These are phyloP conservation scores for Sarcophaga subvicina DNA, from an alignment of 2,888 invertebrate genomes.

Conservation along the genomic window DNA sequence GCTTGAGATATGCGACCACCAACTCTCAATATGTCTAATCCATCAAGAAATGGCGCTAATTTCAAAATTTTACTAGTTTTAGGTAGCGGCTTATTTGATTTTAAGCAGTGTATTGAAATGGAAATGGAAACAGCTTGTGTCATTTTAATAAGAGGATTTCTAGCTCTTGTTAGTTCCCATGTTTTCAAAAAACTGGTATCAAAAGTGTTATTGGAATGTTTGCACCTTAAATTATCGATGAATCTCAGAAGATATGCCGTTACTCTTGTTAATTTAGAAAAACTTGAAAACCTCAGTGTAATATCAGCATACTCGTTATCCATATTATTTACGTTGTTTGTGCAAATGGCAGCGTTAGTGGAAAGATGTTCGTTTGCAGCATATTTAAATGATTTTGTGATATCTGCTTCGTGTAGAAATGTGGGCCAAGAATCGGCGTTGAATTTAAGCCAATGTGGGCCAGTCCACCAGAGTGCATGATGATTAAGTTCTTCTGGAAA, in stretches of 20 bases:
- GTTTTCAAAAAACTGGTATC: constrained; percentile 24
- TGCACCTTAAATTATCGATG: constrained; percentile 6
- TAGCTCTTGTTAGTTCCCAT: constrained; percentile 4
- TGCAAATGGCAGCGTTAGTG: background rate
- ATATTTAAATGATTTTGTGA: too few relatives aligned
- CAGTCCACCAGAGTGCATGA: too few relatives aligned
- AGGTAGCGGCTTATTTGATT: background rate
- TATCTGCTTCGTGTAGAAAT: background rate
- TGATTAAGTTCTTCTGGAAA: too few relatives aligned
- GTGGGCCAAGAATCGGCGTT: background rate
- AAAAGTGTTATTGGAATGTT: background rate
- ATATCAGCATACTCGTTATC: constrained; percentile 5
- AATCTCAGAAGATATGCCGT: constrained; percentile 32
- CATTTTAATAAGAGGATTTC: constrained; percentile 14
- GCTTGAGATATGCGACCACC: constrained; percentile 12
- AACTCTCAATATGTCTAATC: constrained; percentile 8
- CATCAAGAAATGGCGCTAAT: constrained; percentile 29
- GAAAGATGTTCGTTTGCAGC: too few relatives aligned
- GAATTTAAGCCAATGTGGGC: too few relatives aligned
- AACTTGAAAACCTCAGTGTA: constrained; percentile 8
- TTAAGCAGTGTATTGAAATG: constrained; percentile 24
- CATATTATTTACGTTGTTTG: background rate
- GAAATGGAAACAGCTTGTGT: constrained; percentile 33
- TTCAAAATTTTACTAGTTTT: constrained; percentile 3
- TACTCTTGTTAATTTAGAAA: constrained; percentile 16